Evolutionary conservation across 2,113 vertebrate genomes (phyloP).

Genomic region (Clarias gariepinus): DNA sequence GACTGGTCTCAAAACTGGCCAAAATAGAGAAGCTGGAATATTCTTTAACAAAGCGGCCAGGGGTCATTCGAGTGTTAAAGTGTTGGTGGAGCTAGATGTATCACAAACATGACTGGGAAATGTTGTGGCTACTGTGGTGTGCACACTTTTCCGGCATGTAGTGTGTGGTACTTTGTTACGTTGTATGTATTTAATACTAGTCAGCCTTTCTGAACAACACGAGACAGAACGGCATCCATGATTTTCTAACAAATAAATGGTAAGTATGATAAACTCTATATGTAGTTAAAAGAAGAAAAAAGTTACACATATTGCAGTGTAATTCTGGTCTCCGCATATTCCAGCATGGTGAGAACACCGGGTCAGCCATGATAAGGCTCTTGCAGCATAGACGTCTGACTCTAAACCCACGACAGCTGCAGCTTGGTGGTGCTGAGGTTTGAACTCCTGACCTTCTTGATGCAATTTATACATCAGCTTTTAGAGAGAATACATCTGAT

Average conservation of each 20-base stretch:
- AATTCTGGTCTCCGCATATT: neutral
- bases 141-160: neutral
- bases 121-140: neutral
- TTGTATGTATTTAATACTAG: neutral
- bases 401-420: neutral
- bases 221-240: neutral
- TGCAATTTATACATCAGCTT: neutral
- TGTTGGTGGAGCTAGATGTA: neutral
- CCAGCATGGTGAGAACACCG: neutral
- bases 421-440: neutral
- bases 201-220: neutral
- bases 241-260: neutral
- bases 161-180: neutral
- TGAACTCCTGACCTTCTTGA: neutral
- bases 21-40: neutral
- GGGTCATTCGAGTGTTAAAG: neutral
- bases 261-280: neutral
- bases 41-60: neutral
- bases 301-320: neutral
- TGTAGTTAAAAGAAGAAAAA: neutral
- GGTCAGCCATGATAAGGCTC: neutral
- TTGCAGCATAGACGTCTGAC: neutral
- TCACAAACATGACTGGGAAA: neutral
- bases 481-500: neutral
- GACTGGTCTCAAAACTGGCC: neutral